Percentiles rank a stretch among this genome's conserved stretches.
phyloP scores from a whole-genome alignment of 2,113 vertebrate genomes.

The Serinus canaria region DNA sequence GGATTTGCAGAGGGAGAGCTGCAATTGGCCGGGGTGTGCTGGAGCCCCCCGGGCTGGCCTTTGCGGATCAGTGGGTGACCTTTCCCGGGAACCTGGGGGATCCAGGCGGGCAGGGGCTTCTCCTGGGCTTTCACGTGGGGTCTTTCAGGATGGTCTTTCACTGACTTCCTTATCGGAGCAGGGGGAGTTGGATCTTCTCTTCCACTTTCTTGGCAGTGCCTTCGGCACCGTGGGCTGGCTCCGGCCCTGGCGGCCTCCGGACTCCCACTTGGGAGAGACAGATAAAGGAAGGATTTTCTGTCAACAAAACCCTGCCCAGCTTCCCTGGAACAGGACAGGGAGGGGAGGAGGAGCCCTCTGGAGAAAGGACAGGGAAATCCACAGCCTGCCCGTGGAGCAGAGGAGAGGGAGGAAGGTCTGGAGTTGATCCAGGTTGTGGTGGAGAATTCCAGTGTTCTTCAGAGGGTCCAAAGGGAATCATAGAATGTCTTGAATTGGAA shows the following conservation, averaged over 20 bases:
- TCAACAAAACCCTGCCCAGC: slow-evolving; percentile 44
- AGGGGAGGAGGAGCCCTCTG: not conserved
- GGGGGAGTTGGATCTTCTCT: not conserved
- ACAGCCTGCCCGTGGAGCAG: rapidly evolving
- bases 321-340: slow-evolving; percentile 6
- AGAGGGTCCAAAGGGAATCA: not conserved
- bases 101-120: not conserved
- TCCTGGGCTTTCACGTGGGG: not conserved
- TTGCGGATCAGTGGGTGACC: slow-evolving; percentile 7
- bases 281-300: slow-evolving; percentile 59
- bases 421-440: not conserved
- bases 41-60: not conserved
- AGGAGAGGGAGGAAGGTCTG: not conserved
- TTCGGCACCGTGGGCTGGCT: slow-evolving; percentile 32
- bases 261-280: slow-evolving; percentile 52
- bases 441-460: not conserved
- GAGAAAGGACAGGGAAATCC: not conserved
- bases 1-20: slow-evolving; percentile 56
- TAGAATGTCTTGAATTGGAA: not conserved
- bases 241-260: not conserved
- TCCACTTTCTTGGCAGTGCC: slow-evolving; percentile 58
- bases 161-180: not conserved
- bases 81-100: not conserved
- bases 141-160: not conserved
- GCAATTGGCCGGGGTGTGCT: slow-evolving; percentile 10